Base-by-base conservation (phyloP, 2,888 invertebrate species). In the Drosophila diplacantha region DNA sequence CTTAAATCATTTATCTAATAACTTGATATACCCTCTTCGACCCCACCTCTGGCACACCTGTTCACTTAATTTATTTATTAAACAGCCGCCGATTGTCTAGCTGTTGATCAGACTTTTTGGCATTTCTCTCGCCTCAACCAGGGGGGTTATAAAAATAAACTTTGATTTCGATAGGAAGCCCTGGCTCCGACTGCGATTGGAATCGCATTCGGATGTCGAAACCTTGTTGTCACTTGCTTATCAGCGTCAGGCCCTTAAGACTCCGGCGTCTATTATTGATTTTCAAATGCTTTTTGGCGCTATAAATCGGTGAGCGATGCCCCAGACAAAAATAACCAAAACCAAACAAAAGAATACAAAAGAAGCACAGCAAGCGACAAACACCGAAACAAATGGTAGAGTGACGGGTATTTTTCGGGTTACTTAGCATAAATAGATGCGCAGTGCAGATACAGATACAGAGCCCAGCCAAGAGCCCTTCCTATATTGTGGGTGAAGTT, bases 391-490 rank as follows among this genome's bases (percentile, higher is more conserved):
- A 69, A 55, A 63, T 59, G 54, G 46, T 53, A 50, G 61, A 72
- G 75, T 77, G 76, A 74, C 80, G 61, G 77, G 59, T 71, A 69
- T 68, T 74, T 75, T 65, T 72, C 61, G 46, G 67, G 53, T 68
- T 78, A 64, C 73, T 77, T 81, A 60, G 65, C 78, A 78, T 80
- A 82, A 78, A 73, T 65, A 82, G 80, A 78, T 80, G 75, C 81
- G 67, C 69, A 72, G 75, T 74, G 75, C 73, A 77, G 70, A 75
- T 72, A 72, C 38, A 65, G 46, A 39, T 20, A 47, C 37, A 39
- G 32, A 41, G n/a, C 14, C 34, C 24, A 54, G 14, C 7, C 22
- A 16, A 44, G 46, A 46, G 46, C 49, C n/a, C n/a, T n/a, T 46
- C n/a, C 37, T 18, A 16, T 35, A 16, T 35, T 50, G 69, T 69